Evolutionary conservation across 2,113 vertebrate species (phyloP).

Genomic region (Thunnus thynnus): DNA sequence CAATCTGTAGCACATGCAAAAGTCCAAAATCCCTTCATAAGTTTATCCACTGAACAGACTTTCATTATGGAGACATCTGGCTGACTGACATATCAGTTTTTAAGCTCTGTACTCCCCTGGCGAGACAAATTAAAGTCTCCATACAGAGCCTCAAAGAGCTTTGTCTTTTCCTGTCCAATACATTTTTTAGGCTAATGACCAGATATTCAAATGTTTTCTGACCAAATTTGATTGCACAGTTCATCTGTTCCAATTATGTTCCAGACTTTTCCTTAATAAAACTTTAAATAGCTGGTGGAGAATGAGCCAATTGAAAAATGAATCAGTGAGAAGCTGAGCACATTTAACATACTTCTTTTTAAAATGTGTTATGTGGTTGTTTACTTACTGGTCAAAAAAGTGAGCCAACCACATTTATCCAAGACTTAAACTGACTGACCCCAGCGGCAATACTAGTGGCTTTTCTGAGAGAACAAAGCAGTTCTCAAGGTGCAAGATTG

Average conservation of each 20-base stretch:
- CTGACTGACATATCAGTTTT: slow-evolving; percentile 12
- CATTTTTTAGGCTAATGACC: neutral
- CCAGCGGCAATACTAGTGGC: neutral
- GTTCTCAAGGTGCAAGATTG: neutral
- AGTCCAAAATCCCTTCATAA: neutral
- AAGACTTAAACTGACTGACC: neutral
- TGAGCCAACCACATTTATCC: neutral
- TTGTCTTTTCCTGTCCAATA: neutral
- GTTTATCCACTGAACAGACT: neutral
- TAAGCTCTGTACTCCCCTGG: neutral
- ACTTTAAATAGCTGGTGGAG: too few relatives aligned
- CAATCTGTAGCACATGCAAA: neutral
- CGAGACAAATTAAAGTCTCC: slow-evolving; percentile 18
- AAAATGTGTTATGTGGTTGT: too few relatives aligned
- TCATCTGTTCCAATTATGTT: neutral
- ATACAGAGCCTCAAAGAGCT: slow-evolving; percentile 12
- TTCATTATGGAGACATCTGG: slow-evolving; percentile 28
- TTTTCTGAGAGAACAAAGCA: neutral
- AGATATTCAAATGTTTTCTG: slow-evolving; percentile 12
- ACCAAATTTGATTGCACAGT: neutral
- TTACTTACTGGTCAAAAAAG: neutral
- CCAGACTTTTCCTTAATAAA: too few relatives aligned
- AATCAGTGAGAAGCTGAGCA: too few relatives aligned
- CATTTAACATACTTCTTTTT: too few relatives aligned
- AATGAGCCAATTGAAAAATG: too few relatives aligned